phyloP scores from a whole-genome alignment of 1,140 invertebrate species.

The Conus betulinus region DNA sequence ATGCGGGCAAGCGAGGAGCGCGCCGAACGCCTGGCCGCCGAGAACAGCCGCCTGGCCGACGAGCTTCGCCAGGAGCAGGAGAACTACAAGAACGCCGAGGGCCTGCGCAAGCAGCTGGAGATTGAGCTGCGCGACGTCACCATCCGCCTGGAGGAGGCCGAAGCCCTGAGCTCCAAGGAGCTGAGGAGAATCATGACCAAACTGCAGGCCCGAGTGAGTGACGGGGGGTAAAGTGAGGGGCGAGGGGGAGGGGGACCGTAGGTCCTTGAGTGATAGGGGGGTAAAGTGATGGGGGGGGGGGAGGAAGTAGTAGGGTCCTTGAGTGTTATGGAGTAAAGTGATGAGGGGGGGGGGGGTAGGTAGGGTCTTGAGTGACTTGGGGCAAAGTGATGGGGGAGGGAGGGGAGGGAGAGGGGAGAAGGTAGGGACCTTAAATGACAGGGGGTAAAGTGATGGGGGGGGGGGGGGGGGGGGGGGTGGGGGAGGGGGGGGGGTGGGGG shows the following conservation, averaged over 20 bases:
- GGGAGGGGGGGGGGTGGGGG: no score
- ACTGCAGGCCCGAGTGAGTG: conserved; percentile 73
- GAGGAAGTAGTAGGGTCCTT: no score
- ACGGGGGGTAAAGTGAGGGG: background rate
- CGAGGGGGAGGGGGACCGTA: no score
- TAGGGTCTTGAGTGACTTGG: no score
- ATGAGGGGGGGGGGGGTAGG: background rate
- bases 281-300: no score
- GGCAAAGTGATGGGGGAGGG: no score
- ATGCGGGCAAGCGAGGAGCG: conserved; percentile 72
- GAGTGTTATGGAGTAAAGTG: no score
- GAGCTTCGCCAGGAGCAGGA: conserved; percentile 76
- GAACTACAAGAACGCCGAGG: conserved; percentile 76
- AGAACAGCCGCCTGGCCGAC: conserved; percentile 70
- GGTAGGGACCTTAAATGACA: no score
- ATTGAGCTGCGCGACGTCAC: conserved; percentile 76
- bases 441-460: no score
- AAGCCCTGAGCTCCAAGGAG: conserved; percentile 73
- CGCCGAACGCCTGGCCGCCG: conserved; percentile 70
- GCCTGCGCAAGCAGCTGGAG: conserved; percentile 74
- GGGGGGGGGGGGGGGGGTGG: no score
- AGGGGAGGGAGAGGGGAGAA: no score
- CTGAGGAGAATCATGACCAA: conserved; percentile 75
- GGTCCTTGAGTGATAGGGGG: background rate
- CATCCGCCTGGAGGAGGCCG: conserved; percentile 74